Evolutionary conservation across 2,797 vertebrate genomes (phyloP), one percentile per base, ranked within the genome.

Genomic region (Orestias chungarensis): DNA sequence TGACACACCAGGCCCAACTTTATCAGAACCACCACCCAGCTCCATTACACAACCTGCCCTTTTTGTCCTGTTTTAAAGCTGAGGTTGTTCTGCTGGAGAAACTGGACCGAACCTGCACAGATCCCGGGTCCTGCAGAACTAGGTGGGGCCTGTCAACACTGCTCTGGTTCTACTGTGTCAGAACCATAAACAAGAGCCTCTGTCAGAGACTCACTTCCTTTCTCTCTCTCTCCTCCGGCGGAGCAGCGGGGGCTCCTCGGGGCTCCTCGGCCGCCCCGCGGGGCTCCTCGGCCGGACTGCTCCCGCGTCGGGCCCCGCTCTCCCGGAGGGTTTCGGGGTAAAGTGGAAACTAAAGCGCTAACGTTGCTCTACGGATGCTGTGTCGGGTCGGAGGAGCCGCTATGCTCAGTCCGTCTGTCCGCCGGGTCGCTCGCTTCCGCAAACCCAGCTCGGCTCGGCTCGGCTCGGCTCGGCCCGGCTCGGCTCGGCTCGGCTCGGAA

Each of bases 71-170:
- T 33, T 40, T 57, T 27, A 52, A 33, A 17, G 8, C 73, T 79
- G 74, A 31, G 33, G 71, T 80, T 82, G 79, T 84, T 81, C 75
- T 75, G n/a, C 72, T 83, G 66, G 73, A 81, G 70, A 88, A 89
- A 78, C 74, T 87, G 85, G 75, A 80, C 75, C 67, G 68, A 75
- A 68, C 68, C 68, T 12, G 49, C 50, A 71, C 73, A 77, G 55
- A 82, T 68, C 76, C 87, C 85, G 79, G 80, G 68, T 81, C 83
- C 73, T 81, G 68, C 76, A 82, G 64, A 85, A 82, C 85, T 88
- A 90, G 90, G 91, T 88, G 90, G 83, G 90, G 91, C 87, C 84
- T 90, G 87, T 87, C 86, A 87, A 78, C 85, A 84, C 61, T 50
- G 27, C 44, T 25, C 73, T 76, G 79, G 73, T n/a, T n/a, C 33